Percentiles rank a stretch among this genome's conserved stretches.
These are phyloP conservation scores for Petroica traversi DNA, from an alignment of 2,113 vertebrate species.

Conservation along the genomic window DNA sequence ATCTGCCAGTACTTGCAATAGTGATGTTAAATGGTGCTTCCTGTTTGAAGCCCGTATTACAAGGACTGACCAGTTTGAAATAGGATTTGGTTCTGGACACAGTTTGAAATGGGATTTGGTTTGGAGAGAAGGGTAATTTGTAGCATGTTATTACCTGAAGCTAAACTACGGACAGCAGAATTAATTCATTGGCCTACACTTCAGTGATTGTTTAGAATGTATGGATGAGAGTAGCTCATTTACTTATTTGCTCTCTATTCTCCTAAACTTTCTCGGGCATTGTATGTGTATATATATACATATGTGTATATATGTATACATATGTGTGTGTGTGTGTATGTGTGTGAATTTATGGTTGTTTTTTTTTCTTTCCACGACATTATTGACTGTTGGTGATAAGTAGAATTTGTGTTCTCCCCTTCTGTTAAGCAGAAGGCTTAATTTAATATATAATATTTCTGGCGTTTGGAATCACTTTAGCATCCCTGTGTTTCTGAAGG, in stretches of 20 bases:
- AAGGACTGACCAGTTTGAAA: not conserved
- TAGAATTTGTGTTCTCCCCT: not conserved
- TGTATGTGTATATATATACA: no score
- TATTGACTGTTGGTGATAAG: not conserved
- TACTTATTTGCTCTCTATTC: not conserved
- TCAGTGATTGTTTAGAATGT: not conserved
- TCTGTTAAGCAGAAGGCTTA: not conserved
- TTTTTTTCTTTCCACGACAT: not conserved
- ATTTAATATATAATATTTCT: not conserved
- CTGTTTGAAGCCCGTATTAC: not conserved
- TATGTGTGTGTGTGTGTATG: not conserved
- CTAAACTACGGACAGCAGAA: not conserved
- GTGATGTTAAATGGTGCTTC: not conserved
- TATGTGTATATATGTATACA: no score
- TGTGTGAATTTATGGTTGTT: no score
- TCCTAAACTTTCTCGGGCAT: not conserved
- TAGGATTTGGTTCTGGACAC: not conserved
- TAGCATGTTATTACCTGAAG: not conserved
- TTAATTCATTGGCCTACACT: not conserved
- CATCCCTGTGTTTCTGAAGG: not conserved
- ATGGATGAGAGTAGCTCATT: not conserved
- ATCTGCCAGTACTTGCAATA: not conserved
- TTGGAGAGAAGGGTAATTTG: not conserved
- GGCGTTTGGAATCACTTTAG: not conserved
- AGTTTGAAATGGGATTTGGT: no score